phyloP scores from a whole-genome alignment of 2,113 vertebrate species.

The Anseranas semipalmata region DNA sequence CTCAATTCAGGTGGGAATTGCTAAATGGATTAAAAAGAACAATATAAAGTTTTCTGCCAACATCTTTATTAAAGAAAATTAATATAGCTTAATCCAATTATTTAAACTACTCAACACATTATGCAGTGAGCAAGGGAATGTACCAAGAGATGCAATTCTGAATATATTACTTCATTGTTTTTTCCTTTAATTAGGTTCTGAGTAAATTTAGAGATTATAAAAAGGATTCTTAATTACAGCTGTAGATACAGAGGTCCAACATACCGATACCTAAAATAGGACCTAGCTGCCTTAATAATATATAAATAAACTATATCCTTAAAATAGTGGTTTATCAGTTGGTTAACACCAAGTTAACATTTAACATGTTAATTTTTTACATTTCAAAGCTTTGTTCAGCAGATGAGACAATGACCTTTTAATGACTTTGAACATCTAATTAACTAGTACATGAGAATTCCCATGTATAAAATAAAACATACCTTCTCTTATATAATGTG shows the following conservation, averaged over 20 bases:
- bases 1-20: background rate
- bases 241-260: background rate
- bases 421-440: background rate
- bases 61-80: slow-evolving; percentile 18
- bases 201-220: background rate
- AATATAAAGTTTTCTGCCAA: background rate
- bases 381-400: background rate
- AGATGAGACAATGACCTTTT: background rate
- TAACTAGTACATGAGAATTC: background rate
- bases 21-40: slow-evolving; percentile 8
- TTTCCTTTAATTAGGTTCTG: background rate
- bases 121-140: background rate
- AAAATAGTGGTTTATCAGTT: background rate
- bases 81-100: background rate
- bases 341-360: background rate
- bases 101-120: background rate
- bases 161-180: background rate
- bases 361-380: background rate
- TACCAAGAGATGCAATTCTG: background rate
- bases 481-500: background rate
- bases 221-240: background rate
- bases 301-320: background rate
- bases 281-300: background rate
- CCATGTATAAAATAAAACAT: background rate
- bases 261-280: background rate